phyloP scores from a whole-genome alignment of 2,797 vertebrate genomes.

The Hozukius guyotensis region DNA sequence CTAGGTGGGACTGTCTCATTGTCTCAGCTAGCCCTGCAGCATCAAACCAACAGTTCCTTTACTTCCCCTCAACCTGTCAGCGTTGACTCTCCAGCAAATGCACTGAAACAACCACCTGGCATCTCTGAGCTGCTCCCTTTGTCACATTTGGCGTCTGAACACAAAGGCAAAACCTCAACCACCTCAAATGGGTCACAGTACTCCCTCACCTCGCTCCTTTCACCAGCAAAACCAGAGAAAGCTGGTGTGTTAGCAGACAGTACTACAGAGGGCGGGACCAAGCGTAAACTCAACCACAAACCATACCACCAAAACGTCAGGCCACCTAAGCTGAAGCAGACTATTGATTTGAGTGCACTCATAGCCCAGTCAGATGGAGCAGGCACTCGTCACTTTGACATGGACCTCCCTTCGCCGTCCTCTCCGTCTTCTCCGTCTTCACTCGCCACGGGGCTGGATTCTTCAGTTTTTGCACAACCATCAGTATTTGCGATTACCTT shows the following conservation, averaged over 20 bases:
- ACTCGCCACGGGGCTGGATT: not conserved
- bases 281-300: conserved; percentile 49
- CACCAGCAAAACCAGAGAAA: conserved; percentile 64
- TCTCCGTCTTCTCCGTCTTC: conserved; percentile 60
- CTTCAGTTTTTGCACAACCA: conserved; percentile 85
- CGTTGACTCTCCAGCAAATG: conserved; percentile 38
- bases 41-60: conserved; percentile 50
- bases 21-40: conserved; percentile 79
- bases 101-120: conserved; percentile 58
- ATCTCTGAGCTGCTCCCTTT: conserved; percentile 81
- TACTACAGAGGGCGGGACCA: conserved; percentile 8
- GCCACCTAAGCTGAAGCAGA: conserved; percentile 41
- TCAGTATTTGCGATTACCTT: conserved; percentile 93
- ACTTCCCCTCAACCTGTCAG: not conserved
- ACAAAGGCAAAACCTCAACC: conserved; percentile 73
- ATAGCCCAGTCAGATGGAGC: conserved; percentile 66
- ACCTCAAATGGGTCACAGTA: conserved; percentile 68
- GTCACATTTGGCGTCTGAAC: conserved; percentile 81
- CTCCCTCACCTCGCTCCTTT: conserved; percentile 62
- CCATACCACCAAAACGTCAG: conserved; percentile 62
- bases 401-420: conserved; percentile 54
- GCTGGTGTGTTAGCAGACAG: conserved; percentile 32
- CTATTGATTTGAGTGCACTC: conserved; percentile 87
- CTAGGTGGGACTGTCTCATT: conserved; percentile 71
- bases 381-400: not conserved